Evolutionary conservation across 1,140 invertebrate genomes (phyloP), one percentile per base, ranked within the genome.

Genomic region (Yoshiicerus persimilis): DNA sequence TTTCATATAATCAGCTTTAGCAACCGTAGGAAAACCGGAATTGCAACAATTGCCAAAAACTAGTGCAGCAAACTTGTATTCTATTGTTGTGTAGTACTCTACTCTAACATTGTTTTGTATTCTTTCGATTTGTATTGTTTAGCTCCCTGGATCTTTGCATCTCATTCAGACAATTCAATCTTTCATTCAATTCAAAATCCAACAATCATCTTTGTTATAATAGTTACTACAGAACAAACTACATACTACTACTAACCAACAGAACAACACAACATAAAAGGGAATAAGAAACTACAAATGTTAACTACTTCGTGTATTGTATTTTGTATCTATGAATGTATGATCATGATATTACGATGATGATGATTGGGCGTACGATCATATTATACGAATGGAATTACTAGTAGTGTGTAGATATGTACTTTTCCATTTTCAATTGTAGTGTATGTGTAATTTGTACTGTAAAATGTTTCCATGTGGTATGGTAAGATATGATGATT

Each of bases 11-110:
- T 27, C 25, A 30, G 11, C 23, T 70, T 64, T 30, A 70, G 66
- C 25, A 70, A 10, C 4, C 27, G 20, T 16, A 70, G 10, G 62
- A 70, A 80, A 80, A 80, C 75, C 75, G 75, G 75, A 80, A 80
- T 38, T 6, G 75, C 34, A 80, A 80, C 75, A 80, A 80, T 80
- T 80, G 75, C 75, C 75, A 34, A 80, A 80, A 80, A 38, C 75
- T 80, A 80, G 75, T 80, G 75, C 75, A 80, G 32, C 32, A 80
- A n/a, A 80, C n/a, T 8, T 38, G 34, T 23, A 36, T 34, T 34
- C 0, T 80, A 80, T 38, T 80, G 32, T 30, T 25, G 8, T 27
- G 23, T 66, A 27, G n/a, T n/a, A n/a, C 11, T 47, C 41, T 47
- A 47, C 5, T 23, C 10, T 27, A 30, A 9, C 25, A 30, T 70